A percentile compares a stretch with the other conserved stretches of the same genome.
Conservation (phyloP, 2,888 invertebrate species). For the Agonopterix subpropinquella region DNA sequence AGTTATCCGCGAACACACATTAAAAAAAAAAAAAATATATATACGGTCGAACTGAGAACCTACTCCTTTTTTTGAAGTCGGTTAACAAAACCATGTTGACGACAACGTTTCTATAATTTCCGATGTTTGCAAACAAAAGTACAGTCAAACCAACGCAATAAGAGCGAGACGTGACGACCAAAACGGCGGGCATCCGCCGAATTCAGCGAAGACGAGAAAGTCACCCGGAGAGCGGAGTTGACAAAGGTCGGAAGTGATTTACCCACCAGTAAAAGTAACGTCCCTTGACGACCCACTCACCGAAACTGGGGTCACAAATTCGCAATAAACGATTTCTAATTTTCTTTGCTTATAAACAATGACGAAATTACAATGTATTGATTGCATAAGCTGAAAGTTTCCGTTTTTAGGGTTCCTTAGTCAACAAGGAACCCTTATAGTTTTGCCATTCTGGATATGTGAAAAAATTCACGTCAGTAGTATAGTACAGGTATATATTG, state of each 20-base stretch:
- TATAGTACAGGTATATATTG: no score
- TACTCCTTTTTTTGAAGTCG: no score
- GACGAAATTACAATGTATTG: neutral
- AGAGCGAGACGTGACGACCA: conserved; percentile 37
- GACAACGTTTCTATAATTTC: neutral
- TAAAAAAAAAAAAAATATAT: no score
- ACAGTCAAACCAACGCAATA: conserved; percentile 22
- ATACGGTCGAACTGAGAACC: no score
- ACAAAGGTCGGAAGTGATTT: conserved; percentile 71
- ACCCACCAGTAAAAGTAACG: conserved; percentile 51
- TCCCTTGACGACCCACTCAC: conserved; percentile 47
- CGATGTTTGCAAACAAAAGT: conserved; percentile 11
- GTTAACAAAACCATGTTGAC: neutral
- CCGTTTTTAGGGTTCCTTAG: no score
- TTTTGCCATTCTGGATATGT: no score
- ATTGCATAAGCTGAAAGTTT: conserved; percentile 1
- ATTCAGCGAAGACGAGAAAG: conserved; percentile 41
- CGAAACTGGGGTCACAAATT: conserved; percentile 24
- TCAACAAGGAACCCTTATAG: no score
- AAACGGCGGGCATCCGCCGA: conserved; percentile 15
- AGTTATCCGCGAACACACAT: no score
- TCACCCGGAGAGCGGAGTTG: conserved; percentile 37
- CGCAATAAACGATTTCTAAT: conserved; percentile 31
- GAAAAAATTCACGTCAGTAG: no score
- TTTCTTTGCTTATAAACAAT: conserved; percentile 6